These are phyloP conservation scores for Gymnarchus niloticus DNA, from an alignment of 2,113 vertebrate genomes.

Conservation along the genomic window DNA sequence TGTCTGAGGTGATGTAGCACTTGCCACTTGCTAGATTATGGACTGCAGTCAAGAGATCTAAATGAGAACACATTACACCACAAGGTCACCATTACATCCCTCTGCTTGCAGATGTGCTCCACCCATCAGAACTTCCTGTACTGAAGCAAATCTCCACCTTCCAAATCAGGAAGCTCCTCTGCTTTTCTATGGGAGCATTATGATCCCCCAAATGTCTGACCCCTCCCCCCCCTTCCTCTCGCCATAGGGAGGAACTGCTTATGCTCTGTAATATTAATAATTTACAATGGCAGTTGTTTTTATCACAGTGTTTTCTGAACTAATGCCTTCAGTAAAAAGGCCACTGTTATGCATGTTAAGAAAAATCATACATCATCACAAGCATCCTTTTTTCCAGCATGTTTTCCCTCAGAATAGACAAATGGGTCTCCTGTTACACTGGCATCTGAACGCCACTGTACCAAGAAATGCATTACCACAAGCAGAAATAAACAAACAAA, in stretches of 20 bases:
- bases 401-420: background rate
- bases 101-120: background rate
- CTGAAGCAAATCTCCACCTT: background rate
- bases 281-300: background rate
- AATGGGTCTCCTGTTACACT: background rate
- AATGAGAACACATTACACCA: background rate
- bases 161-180: background rate
- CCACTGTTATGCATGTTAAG: background rate
- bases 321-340: background rate
- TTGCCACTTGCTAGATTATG: constrained; percentile 35
- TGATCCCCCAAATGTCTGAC: background rate
- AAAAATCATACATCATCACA: background rate
- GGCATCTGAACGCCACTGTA: too few species aligned
- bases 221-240: too few species aligned
- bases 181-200: background rate
- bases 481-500: too few species aligned
- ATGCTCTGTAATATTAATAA: background rate
- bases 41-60: constrained; percentile 60
- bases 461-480: too few species aligned
- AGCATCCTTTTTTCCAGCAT: background rate
- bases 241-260: background rate
- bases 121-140: background rate
- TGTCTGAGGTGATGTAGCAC: constrained; percentile 29
- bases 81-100: background rate
- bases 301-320: background rate